Percentiles rank a stretch among this genome's conserved stretches.
phyloP scores from a whole-genome alignment of 2,797 vertebrate species.

The Lates japonicus region DNA sequence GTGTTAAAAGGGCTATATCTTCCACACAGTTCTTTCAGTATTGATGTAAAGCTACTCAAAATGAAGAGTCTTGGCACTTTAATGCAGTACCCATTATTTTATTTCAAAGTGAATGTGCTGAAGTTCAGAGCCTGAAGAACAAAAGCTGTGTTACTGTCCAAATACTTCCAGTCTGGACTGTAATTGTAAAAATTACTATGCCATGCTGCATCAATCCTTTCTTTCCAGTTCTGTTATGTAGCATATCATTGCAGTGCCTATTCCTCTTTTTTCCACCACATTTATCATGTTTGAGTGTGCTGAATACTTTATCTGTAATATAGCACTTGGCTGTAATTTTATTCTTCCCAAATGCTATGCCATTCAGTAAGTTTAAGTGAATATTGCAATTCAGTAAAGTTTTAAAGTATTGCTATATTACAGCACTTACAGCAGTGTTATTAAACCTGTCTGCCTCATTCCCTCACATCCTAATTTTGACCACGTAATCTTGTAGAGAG shows the following conservation, averaged over 20 bases:
- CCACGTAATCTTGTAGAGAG: constrained; percentile 43
- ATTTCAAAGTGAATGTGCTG: neutral
- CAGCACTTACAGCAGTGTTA: constrained; percentile 10
- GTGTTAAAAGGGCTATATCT: neutral
- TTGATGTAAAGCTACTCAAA: neutral
- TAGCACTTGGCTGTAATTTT: constrained; percentile 9
- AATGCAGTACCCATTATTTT: too few species aligned
- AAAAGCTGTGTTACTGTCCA: neutral
- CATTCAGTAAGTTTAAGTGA: constrained; percentile 8
- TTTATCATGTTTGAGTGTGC: constrained; percentile 1
- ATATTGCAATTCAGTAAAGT: constrained; percentile 17
- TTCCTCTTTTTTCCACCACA: neutral
- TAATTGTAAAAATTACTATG: neutral
- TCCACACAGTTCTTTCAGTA: neutral
- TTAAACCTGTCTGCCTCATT: constrained; percentile 49
- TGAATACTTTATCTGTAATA: constrained; percentile 15
- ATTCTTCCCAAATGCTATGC: neutral
- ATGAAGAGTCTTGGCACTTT: neutral
- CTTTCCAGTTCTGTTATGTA: neutral
- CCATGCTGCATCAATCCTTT: neutral
- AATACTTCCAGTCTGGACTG: neutral
- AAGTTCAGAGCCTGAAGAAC: neutral
- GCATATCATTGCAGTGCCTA: neutral
- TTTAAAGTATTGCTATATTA: constrained; percentile 16
- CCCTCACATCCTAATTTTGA: constrained; percentile 46